Evolutionary conservation across 2,888 invertebrate genomes (phyloP), one percentile per base, ranked within the genome.

Genomic region (Zygaena filipendulae): DNA sequence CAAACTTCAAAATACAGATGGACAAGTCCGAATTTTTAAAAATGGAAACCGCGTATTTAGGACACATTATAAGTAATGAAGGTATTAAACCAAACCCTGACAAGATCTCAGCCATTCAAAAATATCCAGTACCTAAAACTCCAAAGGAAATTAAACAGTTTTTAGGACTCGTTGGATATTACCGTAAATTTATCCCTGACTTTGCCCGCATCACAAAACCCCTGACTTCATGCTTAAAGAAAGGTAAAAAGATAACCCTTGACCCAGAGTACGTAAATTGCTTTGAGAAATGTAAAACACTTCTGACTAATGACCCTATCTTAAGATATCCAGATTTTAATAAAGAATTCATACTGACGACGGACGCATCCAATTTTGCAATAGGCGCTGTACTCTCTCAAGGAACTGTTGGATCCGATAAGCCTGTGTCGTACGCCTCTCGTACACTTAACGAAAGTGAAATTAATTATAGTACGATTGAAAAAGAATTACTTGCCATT

Each of bases 291-390:
- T 36, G 33, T 23, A 36, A 36, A 6, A 49, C 44, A 16, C 29
- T 36, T 11, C 25, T 48, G 3, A 42, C 42, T 2, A 49, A 48
- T 3, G 54, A 56, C 27, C 47, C 53, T n/a, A 27, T 41, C 13
- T 26, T 41, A 11, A 30, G 37, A 25, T 40, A 38, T 19, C 46
- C 43, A 0, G 43, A 45, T n/a, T 46, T 43, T 23, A 23, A n/a
- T 4, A 42, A 40, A 27, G 30, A 29, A 3, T 34, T 34, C 11
- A 27, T 25, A 8, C 11, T 25, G 6, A 25, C 25, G n/a, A 27
- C 34, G 6, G 28, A 34, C 19, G 25, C 25, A 3, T 28, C 28
- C 6, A 25, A 25, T 8, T 16, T 23, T 9, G 40, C 42, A 1
- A 19, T 45, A 6, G 44, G 41, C 0, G 36, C 36, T 3, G 30